Conservation (phyloP, 2,797 vertebrate species). For the Basileuterus tristriatus region DNA sequence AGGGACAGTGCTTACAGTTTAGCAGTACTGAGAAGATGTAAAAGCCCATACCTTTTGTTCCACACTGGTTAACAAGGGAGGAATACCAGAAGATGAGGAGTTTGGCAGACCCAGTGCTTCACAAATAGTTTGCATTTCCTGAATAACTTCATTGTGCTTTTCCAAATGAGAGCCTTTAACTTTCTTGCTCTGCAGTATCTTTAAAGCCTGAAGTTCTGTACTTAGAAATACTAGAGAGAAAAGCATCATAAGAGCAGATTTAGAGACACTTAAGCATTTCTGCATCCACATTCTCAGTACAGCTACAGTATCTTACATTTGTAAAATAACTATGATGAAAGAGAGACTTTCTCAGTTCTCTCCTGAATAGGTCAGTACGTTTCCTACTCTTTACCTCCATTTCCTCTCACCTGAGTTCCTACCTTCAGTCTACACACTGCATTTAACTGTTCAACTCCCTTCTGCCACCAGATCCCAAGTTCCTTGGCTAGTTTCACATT, state of each 20-base stretch:
- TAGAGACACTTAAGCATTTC: neutral
- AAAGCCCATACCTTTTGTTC: slow-evolving; percentile 83
- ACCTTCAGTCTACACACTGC: neutral
- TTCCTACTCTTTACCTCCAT: neutral
- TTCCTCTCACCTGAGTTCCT: neutral
- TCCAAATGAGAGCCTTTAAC: slow-evolving; percentile 56
- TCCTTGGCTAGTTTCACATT: neutral
- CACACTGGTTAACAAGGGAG: slow-evolving; percentile 76
- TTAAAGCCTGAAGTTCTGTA: slow-evolving; percentile 93
- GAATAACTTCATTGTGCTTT: slow-evolving; percentile 69
- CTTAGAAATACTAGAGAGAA: slow-evolving; percentile 87
- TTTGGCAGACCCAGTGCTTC: slow-evolving; percentile 79
- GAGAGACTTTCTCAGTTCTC: neutral
- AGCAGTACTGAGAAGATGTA: neutral
- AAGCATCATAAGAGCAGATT: neutral
- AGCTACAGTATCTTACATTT: neutral
- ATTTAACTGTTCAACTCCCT: neutral
- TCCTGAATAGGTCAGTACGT: neutral
- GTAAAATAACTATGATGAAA: neutral
- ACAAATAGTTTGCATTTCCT: slow-evolving; percentile 83
- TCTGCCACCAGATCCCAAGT: neutral
- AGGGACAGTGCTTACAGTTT: neutral
- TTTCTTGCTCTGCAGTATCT: slow-evolving; percentile 80
- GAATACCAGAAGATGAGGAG: slow-evolving; percentile 69
- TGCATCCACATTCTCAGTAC: neutral